Evolutionary conservation across 2,113 vertebrate genomes (phyloP).

Genomic region (Neotoma lepida): DNA sequence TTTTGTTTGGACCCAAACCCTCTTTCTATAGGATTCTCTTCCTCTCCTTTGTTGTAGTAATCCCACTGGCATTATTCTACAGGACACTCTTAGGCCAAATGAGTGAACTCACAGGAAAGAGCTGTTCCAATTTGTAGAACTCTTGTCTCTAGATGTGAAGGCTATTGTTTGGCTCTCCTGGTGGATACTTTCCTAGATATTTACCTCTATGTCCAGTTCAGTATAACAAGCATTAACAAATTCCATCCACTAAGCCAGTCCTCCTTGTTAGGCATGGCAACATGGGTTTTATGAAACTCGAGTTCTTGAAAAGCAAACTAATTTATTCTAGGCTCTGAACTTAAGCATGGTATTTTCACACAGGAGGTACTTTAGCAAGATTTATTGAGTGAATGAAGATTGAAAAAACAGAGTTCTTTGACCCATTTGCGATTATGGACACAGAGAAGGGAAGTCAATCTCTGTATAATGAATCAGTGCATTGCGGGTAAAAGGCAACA

Average conservation of each 20-base stretch:
- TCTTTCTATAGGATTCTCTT: background rate
- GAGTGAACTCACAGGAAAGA: background rate
- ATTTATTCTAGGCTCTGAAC: conserved; percentile 22
- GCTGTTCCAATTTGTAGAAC: background rate
- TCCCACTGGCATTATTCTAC: background rate
- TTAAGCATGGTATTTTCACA: conserved; percentile 4
- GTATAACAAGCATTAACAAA: background rate
- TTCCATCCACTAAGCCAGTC: background rate
- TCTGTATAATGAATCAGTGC: background rate
- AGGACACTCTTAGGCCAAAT: background rate
- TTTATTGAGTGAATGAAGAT: background rate
- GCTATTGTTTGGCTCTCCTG: background rate
- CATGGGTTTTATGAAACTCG: background rate
- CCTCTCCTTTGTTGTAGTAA: background rate
- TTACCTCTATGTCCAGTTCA: background rate
- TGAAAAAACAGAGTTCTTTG: conserved; percentile 29
- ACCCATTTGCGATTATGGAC: conserved; percentile 27
- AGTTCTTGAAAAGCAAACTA: background rate
- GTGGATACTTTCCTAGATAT: background rate
- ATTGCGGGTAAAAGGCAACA: conserved; percentile 49
- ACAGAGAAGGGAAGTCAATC: background rate
- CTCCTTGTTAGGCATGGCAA: background rate
- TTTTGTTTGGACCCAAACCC: background rate
- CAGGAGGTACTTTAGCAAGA: background rate
- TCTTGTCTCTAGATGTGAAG: background rate